These are phyloP conservation scores for Lithophane semibrunnea DNA, from an alignment of 2,888 invertebrate genomes.

Conservation along the genomic window DNA sequence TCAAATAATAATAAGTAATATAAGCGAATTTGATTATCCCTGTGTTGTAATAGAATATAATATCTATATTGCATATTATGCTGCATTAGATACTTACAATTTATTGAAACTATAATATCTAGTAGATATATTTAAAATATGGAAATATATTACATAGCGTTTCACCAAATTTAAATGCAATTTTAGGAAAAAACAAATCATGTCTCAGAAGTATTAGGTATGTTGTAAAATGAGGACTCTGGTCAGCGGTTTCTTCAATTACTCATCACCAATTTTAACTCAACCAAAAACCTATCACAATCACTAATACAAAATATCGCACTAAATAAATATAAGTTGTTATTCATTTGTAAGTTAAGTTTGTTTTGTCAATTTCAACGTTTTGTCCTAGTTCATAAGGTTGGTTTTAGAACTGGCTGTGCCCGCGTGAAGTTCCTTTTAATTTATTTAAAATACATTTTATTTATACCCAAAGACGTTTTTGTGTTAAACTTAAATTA, in stretches of 20 bases:
- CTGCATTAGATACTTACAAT: background rate
- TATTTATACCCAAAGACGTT: constrained; percentile 38
- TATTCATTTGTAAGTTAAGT: background rate
- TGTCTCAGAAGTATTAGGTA: background rate
- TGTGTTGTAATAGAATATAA: background rate
- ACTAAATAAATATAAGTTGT: background rate
- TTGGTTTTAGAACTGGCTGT: constrained; percentile 55
- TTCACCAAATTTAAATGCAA: background rate
- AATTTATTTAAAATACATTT: constrained; percentile 5
- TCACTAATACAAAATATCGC: constrained; percentile 8
- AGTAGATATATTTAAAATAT: background rate
- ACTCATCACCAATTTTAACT: background rate
- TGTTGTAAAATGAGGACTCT: background rate
- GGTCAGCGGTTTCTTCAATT: background rate
- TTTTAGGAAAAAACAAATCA: background rate
- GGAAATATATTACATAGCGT: background rate
- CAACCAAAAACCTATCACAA: background rate
- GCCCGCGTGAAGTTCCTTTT: constrained; percentile 53
- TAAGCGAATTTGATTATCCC: background rate
- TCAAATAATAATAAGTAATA: background rate
- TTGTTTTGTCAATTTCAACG: constrained; percentile 4
- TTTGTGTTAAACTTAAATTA: constrained; percentile 2
- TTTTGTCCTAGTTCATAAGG: constrained; percentile 32
- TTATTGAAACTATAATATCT: background rate
- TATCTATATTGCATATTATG: background rate